Evolutionary conservation across 2,113 vertebrate genomes (phyloP).

Genomic region (Calidris pygmaea): DNA sequence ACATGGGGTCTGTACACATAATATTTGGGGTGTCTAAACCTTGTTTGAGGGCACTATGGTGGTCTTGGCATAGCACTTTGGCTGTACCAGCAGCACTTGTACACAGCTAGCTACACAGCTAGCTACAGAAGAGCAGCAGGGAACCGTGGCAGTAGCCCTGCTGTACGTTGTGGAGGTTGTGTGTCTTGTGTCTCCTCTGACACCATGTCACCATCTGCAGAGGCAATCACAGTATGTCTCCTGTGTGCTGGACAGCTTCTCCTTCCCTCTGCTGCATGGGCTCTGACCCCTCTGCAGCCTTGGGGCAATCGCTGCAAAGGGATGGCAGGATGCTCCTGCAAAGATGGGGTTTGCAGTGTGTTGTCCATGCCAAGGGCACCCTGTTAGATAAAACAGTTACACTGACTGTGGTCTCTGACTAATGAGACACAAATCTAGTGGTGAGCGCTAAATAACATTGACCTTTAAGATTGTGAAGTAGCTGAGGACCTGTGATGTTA

Average conservation of each 20-base stretch:
- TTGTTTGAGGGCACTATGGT: neutral
- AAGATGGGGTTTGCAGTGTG: neutral
- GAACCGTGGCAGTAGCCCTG: accelerated
- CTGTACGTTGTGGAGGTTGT: accelerated
- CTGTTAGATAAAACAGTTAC: neutral
- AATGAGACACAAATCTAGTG: neutral
- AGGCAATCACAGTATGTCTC: neutral
- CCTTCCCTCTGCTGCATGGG: neutral
- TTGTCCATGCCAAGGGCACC: neutral
- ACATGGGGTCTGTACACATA: neutral
- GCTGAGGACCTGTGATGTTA: neutral
- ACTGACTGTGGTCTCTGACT: neutral
- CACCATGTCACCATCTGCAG: neutral
- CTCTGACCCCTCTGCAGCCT: neutral
- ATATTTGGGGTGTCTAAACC: neutral
- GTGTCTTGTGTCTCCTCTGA: neutral
- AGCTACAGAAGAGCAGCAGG: neutral
- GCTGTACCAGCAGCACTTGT: neutral
- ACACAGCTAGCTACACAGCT: neutral
- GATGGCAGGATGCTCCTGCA: neutral
- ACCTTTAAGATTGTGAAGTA: neutral
- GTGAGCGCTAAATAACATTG: neutral
- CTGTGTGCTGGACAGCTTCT: neutral
- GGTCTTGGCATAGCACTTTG: accelerated
- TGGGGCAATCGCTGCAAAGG: too few species aligned